Evolutionary conservation across 2,888 invertebrate genomes (phyloP).

Genomic region (Lacanobia wlatinum): DNA sequence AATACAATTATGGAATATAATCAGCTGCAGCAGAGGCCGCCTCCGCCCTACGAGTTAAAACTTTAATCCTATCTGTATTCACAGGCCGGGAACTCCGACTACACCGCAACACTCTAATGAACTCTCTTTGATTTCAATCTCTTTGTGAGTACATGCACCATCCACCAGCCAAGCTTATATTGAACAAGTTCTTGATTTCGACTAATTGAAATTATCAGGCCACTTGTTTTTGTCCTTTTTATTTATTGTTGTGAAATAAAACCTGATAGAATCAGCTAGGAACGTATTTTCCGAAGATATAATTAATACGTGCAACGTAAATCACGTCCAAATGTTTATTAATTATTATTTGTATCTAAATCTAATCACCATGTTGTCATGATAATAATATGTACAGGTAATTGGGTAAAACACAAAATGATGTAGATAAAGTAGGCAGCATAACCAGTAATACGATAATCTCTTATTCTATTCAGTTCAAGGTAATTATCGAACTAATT

Average conservation of each 20-base stretch:
- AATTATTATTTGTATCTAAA: slow-evolving; percentile 2
- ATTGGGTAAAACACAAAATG: slow-evolving; percentile 12
- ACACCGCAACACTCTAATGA: slow-evolving; percentile 72
- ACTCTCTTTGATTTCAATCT: slow-evolving; percentile 74
- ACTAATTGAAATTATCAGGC: slow-evolving; percentile 29
- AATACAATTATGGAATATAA: slow-evolving; percentile 63
- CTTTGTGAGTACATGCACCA: slow-evolving; percentile 59
- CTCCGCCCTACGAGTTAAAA: slow-evolving; percentile 65
- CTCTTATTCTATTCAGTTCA: background rate
- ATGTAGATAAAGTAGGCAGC: background rate
- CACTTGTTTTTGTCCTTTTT: background rate
- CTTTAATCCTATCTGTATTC: slow-evolving; percentile 73
- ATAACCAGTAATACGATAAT: background rate
- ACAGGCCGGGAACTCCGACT: slow-evolving; percentile 63
- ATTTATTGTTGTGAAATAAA: background rate
- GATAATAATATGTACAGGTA: slow-evolving; percentile 4
- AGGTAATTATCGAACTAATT: background rate
- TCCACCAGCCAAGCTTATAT: slow-evolving; percentile 20
- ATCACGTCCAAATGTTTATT: background rate
- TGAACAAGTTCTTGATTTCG: slow-evolving; percentile 44
- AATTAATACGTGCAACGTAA: background rate
- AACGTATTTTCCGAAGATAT: background rate
- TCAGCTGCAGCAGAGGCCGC: slow-evolving; percentile 47
- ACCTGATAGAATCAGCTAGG: background rate
- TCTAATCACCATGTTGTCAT: slow-evolving; percentile 24